These are phyloP conservation scores for Hydrochoerus hydrochaeris DNA, from an alignment of 2,113 vertebrate species.

Conservation along the genomic window DNA sequence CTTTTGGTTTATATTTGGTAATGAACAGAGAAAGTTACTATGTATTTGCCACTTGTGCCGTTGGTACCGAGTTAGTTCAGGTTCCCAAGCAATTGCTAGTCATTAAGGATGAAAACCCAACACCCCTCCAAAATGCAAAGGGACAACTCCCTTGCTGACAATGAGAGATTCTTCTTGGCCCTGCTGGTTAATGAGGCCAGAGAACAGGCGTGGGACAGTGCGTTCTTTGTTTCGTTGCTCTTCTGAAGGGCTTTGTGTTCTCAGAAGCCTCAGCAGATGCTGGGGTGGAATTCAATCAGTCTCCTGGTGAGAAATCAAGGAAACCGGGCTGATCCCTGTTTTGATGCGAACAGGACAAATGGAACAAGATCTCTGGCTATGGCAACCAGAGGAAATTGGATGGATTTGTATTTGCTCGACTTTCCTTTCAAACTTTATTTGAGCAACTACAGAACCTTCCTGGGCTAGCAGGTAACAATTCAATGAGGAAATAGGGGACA, in stretches of 20 bases:
- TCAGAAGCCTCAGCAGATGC: constrained; percentile 84
- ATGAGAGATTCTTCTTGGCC: constrained; percentile 79
- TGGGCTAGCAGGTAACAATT: not conserved
- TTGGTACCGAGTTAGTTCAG: not conserved
- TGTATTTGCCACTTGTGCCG: not conserved
- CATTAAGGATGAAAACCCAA: constrained; percentile 59
- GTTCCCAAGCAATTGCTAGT: constrained; percentile 54
- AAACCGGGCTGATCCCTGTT: constrained; percentile 67
- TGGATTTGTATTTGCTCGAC: not conserved
- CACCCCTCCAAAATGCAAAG: not conserved
- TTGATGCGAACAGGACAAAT: constrained; percentile 68
- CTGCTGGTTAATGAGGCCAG: constrained; percentile 81
- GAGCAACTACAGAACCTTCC: constrained; percentile 51
- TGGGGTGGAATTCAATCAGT: constrained; percentile 81
- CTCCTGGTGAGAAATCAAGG: constrained; percentile 81
- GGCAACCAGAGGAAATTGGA: constrained; percentile 55
- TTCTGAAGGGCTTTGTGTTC: constrained; percentile 87
- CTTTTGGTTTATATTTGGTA: constrained; percentile 42
- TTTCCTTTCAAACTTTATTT: constrained; percentile 53
- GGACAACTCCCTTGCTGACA: constrained; percentile 78
- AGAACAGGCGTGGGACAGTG: constrained; percentile 81
- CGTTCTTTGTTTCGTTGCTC: constrained; percentile 82
- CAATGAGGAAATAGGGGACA: constrained; percentile 49
- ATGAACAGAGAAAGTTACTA: not conserved
- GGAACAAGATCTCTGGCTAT: constrained; percentile 65